These are phyloP conservation scores for Pachypanchax playfairii DNA, from an alignment of 2,113 vertebrate species.

Conservation along the genomic window DNA sequence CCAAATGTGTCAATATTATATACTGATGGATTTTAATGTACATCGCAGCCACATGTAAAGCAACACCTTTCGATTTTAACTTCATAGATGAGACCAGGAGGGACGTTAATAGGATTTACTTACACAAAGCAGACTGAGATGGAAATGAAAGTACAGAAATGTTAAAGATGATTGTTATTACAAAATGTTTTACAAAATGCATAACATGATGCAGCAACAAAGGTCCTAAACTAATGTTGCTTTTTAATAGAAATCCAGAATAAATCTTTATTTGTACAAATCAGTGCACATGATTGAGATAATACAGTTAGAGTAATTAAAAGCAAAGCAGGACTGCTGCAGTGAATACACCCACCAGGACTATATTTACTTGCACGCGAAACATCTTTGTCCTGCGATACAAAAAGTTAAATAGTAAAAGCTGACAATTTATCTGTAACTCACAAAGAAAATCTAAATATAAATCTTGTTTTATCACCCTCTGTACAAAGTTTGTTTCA, in stretches of 20 bases:
- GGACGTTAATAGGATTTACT: too few species aligned
- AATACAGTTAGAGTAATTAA: not conserved
- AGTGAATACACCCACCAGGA: conserved; percentile 1
- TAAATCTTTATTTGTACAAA: not conserved
- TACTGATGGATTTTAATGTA: not conserved
- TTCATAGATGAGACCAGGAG: too few species aligned
- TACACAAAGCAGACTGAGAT: too few species aligned
- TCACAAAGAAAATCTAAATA: conserved; percentile 10
- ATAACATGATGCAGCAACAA: too few species aligned
- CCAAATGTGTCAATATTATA: conserved; percentile 12
- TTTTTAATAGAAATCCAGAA: not conserved
- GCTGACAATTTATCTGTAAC: conserved; percentile 6
- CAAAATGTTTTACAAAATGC: too few species aligned
- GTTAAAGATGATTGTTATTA: too few species aligned
- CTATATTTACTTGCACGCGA: conserved; percentile 6
- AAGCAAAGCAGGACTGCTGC: conserved; percentile 3
- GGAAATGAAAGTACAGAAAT: too few species aligned
- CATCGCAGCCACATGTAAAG: too few species aligned
- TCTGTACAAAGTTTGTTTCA: conserved; percentile 23
- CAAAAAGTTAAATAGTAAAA: conserved; percentile 22
- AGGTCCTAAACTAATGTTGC: not conserved
- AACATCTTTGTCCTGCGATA: conserved; percentile 8
- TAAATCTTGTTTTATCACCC: too few species aligned
- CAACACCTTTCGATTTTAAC: too few species aligned
- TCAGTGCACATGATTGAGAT: not conserved